Evolutionary conservation across 1,140 invertebrate species (phyloP), one percentile per base, ranked within the genome.

Genomic region (Magallana angulata): DNA sequence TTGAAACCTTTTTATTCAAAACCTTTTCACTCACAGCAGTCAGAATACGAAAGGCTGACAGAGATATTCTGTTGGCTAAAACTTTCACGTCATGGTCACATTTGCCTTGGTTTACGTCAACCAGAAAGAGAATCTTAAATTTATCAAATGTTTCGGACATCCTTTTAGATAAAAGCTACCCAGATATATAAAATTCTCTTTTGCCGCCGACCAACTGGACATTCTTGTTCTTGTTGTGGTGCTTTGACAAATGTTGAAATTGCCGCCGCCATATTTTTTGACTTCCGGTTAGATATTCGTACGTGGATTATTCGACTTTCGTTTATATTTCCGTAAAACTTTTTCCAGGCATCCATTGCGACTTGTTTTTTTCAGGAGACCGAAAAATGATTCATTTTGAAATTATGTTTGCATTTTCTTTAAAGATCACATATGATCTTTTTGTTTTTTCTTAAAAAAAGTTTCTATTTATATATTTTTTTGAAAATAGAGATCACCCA

Each of bases 91-190:
- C 68, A 48, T 76, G 24, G 4, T 11, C 68, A 76, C 68, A 36
- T 30, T 11, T 24, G 24, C 30, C 68, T 76, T 76, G 68, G 12
- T 30, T 76, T 11, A 18, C 68, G 14, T 76, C 68, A 36, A 76
- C 68, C 7, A 76, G 68, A 76, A 76, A 76, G 36, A 76, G 68
- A 30, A 76, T 76, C 24, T 76, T 76, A 36, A 8, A 76, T 76
- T 76, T 76, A 18, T 30, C 68, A 30, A 12, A 76, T 30, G 68
- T 9, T 24, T 76, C 68, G 24, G 68, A 30, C 68, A 76, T 76
- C 68, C 12, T 76, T 36, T 48, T 4, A 48, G 36, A 48, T 5
- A 76, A 36, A 76, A 11, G 24, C 11, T 36, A 9, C 9, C 11
- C 12, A 9, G 24, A 36, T 76, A 9, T 30, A 8, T 76, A 76